Percentiles rank a stretch among this genome's conserved stretches.
Evolutionary conservation across 2,888 invertebrate species (phyloP).

Genomic region (Sarcophaga rosellei): DNA sequence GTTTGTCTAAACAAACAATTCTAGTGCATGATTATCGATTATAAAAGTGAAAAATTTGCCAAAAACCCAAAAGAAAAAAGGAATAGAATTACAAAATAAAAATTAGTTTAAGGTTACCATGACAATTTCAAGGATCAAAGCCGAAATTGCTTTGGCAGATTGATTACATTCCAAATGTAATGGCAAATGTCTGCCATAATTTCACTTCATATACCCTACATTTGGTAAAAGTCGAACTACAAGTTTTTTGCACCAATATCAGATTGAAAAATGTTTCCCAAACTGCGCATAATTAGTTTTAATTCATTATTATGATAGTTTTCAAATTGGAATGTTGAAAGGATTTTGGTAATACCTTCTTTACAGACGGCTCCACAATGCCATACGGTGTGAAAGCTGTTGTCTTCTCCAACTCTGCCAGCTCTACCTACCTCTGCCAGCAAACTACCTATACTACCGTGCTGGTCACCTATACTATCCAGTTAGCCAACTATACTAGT

Average conservation of each 20-base stretch:
- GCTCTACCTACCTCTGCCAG: no score
- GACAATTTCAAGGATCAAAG: conserved; percentile 9
- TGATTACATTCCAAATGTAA: conserved; percentile 15
- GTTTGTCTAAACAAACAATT: not conserved
- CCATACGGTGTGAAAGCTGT: no score
- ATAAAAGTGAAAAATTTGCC: conserved; percentile 24
- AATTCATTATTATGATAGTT: no score
- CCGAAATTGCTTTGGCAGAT: not conserved
- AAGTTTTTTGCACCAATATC: no score
- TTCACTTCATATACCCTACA: conserved; percentile 43
- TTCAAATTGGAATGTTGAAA: no score
- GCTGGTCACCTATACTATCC: no score
- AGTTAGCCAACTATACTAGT: no score
- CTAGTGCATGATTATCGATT: conserved; percentile 27
- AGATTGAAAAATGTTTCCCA: not conserved
- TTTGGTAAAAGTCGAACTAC: not conserved
- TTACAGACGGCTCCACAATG: no score
- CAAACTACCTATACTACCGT: no score
- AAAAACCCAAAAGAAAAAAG: not conserved
- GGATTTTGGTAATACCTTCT: no score
- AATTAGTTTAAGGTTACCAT: conserved; percentile 44
- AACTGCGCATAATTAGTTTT: no score
- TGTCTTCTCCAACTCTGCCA: no score
- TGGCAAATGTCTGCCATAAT: not conserved
- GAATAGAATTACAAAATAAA: not conserved